Base-by-base conservation (phyloP, 2,888 invertebrate genomes). In the Volucella inanis region DNA sequence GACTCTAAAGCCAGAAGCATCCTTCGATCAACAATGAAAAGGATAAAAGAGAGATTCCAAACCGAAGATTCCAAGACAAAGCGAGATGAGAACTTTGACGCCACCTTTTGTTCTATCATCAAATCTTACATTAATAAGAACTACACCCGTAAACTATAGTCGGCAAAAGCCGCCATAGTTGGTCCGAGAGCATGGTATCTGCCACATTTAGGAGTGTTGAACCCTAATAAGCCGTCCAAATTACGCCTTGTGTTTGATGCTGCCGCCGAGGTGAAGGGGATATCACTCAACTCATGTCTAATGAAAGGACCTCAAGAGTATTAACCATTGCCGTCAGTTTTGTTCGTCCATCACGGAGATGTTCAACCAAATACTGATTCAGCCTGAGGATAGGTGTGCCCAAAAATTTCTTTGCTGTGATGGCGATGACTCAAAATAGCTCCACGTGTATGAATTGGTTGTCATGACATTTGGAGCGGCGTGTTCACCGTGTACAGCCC, bases 231-330 rank as follows among this genome's bases (percentile, higher is more conserved):
- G 55, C 86, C 78, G 6, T 83, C 80, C 43, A 74, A 87, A 75
- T 55, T 88, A 8, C 75, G 89, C 22, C 47, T 89, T 6, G 89
- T 89, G 0, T 89, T 77, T 59, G 89, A 89, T 74, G 89, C 18
- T 22, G 18, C 18, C 1, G 18, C 89, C 3, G 89, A 89, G 8
- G 89, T 88, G 0, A 86, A 74, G 31, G 4, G 31, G 31, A 31
- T 31, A 31, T 31, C 31, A 31, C 31, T 6, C 31, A 31, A 31
- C 6, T 31, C 31, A 31, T 31, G 6, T 31, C 6, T 31, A 31
- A 31, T 31, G 6, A 31, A 31, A 31, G 31, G 6, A 31, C 6
- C 31, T 31, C 31, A 31, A 31, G 31, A 31, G 31, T 31, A 31
- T 31, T 6, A 31, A 31, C 31, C 31, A 31, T 31, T 31, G 6